A percentile compares a stretch with the other conserved stretches of the same genome.
Evolutionary conservation across 1,140 invertebrate genomes (phyloP).

Genomic region (Hypothenemus hampei): DNA sequence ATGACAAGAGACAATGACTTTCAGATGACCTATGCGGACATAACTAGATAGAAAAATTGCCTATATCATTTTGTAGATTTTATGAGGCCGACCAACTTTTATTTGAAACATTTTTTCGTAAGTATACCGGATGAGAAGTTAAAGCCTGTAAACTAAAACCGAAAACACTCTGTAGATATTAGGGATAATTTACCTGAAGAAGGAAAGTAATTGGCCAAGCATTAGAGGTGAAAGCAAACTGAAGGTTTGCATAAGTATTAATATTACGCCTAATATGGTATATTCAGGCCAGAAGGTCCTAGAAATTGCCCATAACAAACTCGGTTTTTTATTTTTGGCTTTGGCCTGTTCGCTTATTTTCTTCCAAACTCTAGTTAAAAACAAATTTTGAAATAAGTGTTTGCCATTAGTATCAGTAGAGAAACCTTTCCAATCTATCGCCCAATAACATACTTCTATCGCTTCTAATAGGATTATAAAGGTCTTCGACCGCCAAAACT

Average conservation of each 20-base stretch:
- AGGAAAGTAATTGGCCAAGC: slow-evolving; percentile 51
- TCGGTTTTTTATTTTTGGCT: slow-evolving; percentile 25
- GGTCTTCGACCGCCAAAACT: slow-evolving; percentile 45
- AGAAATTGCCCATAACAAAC: slow-evolving; percentile 45
- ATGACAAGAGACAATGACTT: too few species aligned
- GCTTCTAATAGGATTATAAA: slow-evolving; percentile 33
- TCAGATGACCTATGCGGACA: too few species aligned
- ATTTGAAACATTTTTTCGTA: too few species aligned
- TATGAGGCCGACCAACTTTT: too few species aligned
- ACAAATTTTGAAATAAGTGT: too few species aligned
- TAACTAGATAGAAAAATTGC: too few species aligned
- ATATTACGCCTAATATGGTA: slow-evolving; percentile 39
- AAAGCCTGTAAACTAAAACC: slow-evolving; percentile 47
- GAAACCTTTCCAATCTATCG: slow-evolving; percentile 50
- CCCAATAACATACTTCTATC: slow-evolving; percentile 44
- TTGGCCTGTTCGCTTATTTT: slow-evolving; percentile 41
- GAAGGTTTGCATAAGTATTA: slow-evolving; percentile 37
- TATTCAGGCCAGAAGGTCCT: slow-evolving; percentile 46
- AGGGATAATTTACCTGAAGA: slow-evolving; percentile 53
- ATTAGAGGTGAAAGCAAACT: slow-evolving; percentile 48
- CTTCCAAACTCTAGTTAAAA: slow-evolving; percentile 45
- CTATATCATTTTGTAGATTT: too few species aligned
- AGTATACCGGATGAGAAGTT: slow-evolving; percentile 45
- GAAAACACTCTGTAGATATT: too few species aligned
- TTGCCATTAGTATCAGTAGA: too few species aligned